Conservation (phyloP, 1,140 invertebrate species). For the Triops cancriformis region DNA sequence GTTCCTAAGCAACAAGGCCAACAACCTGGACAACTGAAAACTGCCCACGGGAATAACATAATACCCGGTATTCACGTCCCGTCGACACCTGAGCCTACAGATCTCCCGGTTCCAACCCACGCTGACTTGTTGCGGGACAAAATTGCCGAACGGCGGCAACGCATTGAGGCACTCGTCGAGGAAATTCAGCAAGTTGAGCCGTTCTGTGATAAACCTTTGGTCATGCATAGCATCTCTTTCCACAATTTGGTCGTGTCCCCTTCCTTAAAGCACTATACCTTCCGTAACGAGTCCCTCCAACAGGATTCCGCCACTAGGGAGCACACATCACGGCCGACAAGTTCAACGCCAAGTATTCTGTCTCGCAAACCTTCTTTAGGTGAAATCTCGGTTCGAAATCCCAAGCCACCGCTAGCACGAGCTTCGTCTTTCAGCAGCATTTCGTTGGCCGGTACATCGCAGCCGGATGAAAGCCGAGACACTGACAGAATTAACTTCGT, state of each 20-base stretch:
- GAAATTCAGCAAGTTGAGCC: background rate
- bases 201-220: background rate
- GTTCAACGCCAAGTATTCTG: background rate
- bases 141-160: background rate
- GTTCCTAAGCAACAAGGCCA: background rate
- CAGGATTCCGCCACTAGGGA: background rate
- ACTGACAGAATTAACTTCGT: slow-evolving; percentile 21
- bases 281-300: background rate
- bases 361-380: background rate
- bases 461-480: background rate
- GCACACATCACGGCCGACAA: background rate
- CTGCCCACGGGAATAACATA: background rate
- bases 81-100: background rate
- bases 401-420: background rate
- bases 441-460: background rate
- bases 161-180: background rate
- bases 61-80: background rate
- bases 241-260: background rate
- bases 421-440: background rate
- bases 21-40: background rate
- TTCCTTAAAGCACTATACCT: background rate
- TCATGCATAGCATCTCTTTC: background rate
- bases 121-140: background rate
- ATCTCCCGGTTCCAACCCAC: background rate
- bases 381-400: background rate